These are phyloP conservation scores for Drosophila siamana DNA, from an alignment of 2,888 invertebrate species.

Conservation along the genomic window DNA sequence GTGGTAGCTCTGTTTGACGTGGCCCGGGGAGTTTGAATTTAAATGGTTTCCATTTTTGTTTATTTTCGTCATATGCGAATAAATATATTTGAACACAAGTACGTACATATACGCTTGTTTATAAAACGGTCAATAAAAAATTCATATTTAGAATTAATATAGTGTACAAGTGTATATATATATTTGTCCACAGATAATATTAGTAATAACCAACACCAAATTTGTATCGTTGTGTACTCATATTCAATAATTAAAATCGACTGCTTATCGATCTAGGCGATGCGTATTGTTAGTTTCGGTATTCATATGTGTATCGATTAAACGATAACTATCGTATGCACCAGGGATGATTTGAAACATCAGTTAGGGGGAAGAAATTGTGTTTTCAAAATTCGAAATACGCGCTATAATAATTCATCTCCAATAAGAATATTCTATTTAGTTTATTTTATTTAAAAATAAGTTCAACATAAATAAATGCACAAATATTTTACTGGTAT, in stretches of 20 bases:
- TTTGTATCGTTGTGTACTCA: neutral
- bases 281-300: neutral
- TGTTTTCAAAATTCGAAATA: neutral
- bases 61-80: no score
- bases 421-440: no score
- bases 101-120: neutral
- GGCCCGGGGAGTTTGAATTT: conserved; percentile 2
- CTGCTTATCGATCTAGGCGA: neutral
- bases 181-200: neutral
- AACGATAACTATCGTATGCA: neutral
- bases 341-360: conserved; percentile 7
- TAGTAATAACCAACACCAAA: neutral
- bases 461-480: no score
- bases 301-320: neutral
- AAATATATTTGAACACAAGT: no score
- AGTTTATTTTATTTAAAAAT: no score
- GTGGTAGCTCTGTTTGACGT: neutral
- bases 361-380: neutral
- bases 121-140: neutral
- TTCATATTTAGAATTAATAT: no score
- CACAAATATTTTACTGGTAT: no score
- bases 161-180: no score
- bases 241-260: no score
- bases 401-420: neutral
- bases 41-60: neutral